Evolutionary conservation across 2,113 vertebrate genomes (phyloP), one percentile per base, ranked within the genome.

Genomic region (Rhabdornis inornatus): DNA sequence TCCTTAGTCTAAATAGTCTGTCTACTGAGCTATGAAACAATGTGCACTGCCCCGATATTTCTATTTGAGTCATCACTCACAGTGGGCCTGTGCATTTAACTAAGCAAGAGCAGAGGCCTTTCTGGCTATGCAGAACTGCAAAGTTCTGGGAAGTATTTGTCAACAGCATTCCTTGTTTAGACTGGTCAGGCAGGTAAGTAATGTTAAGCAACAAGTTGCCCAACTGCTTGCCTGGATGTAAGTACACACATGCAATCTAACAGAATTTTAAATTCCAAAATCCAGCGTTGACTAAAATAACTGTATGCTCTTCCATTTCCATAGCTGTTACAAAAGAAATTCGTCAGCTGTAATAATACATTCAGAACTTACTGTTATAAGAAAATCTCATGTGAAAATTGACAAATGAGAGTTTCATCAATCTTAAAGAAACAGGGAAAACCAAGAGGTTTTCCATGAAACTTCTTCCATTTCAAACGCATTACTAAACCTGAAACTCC

Each of bases 1-100:
- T 0, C 23, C 17, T 71, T 40, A 30, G 4, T 6, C 8, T 44
- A 53, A 49, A 7, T 30, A 56, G 12, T 27, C 12, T 50, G 0
- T 14, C 6, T 49, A 59, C 15, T 81, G 50, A 77, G 60, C 42
- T 52, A 22, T 25, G 31, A 70, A 87, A 71, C 5, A 57, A 20
- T 13, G 9, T 49, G 6, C 37, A 15, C 31, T 61, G 13, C 9
- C 10, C 15, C 47, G 23, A 35, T 80, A 49, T 61, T 56, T 60
- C 71, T 2, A 39, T 53, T 68, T 82, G 15, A 49, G 15, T 23
- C 6, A 28, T 25, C 8, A 40, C 37, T 87, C 13, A 39, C 31
- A 35, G 13, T 35, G 47, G 79, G 15, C 18, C 27, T 35, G 23
- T 7, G 14, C 21, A 18, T 90, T 80, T 83, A 80, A 61, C 8